These are phyloP conservation scores for Trichechus manatus DNA, from an alignment of 2,113 vertebrate genomes.

Conservation along the genomic window DNA sequence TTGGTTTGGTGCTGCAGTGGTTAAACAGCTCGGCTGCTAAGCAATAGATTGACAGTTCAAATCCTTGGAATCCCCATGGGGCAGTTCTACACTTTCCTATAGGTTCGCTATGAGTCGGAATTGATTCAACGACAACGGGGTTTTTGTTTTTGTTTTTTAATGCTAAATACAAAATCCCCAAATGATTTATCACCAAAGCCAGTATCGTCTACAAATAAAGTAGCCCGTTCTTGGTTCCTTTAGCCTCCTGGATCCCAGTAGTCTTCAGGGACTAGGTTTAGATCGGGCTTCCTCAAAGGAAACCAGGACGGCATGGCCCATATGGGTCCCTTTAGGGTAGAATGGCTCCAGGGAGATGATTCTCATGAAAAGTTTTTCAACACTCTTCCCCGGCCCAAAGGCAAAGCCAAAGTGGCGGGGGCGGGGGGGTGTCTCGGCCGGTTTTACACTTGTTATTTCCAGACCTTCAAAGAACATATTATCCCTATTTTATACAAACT, in stretches of 20 bases:
- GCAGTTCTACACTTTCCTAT: too few relatives aligned
- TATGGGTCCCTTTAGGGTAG: neutral
- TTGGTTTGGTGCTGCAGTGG: too few relatives aligned
- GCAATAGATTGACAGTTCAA: too few relatives aligned
- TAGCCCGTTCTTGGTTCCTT: neutral
- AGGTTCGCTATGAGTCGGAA: too few relatives aligned
- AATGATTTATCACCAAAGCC: neutral
- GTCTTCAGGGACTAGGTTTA: neutral
- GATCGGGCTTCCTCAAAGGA: neutral
- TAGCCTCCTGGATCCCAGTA: neutral
- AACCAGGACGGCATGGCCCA: neutral
- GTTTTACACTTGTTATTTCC: neutral
- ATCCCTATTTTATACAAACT: neutral
- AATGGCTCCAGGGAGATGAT: neutral
- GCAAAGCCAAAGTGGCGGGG: neutral
- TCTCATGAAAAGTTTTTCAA: neutral
- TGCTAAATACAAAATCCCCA: neutral
- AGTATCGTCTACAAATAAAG: slow-evolving; percentile 6
- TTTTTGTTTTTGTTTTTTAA: too few relatives aligned
- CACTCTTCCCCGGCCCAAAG: neutral
- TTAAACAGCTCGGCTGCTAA: too few relatives aligned
- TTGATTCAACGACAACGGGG: too few relatives aligned
- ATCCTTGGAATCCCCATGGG: too few relatives aligned
- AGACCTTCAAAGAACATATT: neutral
- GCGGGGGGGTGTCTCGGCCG: neutral